Evolutionary conservation across 2,113 vertebrate species (phyloP).

Genomic region (Tichodroma muraria): DNA sequence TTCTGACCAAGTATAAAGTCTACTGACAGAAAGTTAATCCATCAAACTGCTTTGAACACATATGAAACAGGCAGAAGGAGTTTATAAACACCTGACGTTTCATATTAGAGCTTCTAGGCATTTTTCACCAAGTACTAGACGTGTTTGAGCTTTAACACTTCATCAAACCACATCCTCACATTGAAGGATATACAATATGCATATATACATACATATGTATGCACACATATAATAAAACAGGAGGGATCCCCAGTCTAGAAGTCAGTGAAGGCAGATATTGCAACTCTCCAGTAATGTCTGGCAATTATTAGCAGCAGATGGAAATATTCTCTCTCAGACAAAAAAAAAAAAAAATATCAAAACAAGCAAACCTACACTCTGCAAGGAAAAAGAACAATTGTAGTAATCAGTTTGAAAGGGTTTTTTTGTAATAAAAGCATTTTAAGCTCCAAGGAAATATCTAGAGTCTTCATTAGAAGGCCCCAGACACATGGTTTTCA

Average conservation of each 20-base stretch:
- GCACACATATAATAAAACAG: background rate
- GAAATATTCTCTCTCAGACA: background rate
- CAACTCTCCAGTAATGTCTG: background rate
- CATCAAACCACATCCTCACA: background rate
- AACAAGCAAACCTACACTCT: background rate
- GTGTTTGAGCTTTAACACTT: background rate
- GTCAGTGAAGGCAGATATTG: background rate
- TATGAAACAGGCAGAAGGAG: background rate
- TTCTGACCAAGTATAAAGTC: background rate
- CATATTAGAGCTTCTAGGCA: background rate
- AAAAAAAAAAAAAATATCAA: background rate
- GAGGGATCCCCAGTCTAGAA: background rate
- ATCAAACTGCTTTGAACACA: background rate
- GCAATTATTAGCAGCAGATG: background rate
- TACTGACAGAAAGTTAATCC: background rate
- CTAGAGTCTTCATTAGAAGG: background rate
- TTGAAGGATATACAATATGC: background rate
- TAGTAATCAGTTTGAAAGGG: background rate
- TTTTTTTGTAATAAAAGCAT: background rate
- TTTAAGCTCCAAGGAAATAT: background rate
- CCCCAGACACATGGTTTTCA: background rate
- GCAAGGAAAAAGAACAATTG: background rate
- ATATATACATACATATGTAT: background rate
- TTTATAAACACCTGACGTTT: background rate
- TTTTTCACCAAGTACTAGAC: background rate